Base-by-base conservation (phyloP, 1,140 invertebrate genomes). In the Diprion similis region DNA sequence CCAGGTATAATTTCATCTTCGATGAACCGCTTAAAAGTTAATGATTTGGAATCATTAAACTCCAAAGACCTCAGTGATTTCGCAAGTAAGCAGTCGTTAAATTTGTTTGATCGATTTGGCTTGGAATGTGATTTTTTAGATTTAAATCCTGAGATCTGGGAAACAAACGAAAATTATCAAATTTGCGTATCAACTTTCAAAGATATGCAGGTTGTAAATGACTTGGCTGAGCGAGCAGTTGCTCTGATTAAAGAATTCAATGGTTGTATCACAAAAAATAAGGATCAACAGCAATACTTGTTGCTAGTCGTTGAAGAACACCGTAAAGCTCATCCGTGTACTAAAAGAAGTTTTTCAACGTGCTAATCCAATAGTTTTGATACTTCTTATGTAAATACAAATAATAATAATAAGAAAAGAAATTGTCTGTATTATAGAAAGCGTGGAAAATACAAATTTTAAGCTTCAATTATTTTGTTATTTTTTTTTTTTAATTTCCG, bases 21-120 rank as follows among this genome's bases (percentile, higher is more conserved):
- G 18, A 47, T 68, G 46, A 77, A 79, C 68, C 74, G 74, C 4
- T 70, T 76, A 66, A 64, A 46, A 68, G 46, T 79, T 13, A 75
- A 71, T 68, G 72, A 73, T n/a, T 47, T 77, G 66, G 19, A 65
- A 64, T 45, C 51, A 45, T 18, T 75, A 65, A 17, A 67, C 47
- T 64, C 76, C 17, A 78, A 76, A 71, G 74, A 81, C 46, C 77
- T 81, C 46, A 76, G 80, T 76, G 70, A 72, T 66, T 80, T 81
- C 66, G 74, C 80, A 19, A 76, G 59, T 37, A 19, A 73, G 7
- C 66, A 79, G 73, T 75, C 78, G 9, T 71, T 73, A 13, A 64
- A 70, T 73, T 80, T 75, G 75, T 81, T 77, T 46, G 72, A n/a
- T 10, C 75, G 67, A 70, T 79, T 76, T 73, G 76, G 47, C 71